Conservation (phyloP, 1,140 invertebrate species). For the Euglossa dilemma region DNA sequence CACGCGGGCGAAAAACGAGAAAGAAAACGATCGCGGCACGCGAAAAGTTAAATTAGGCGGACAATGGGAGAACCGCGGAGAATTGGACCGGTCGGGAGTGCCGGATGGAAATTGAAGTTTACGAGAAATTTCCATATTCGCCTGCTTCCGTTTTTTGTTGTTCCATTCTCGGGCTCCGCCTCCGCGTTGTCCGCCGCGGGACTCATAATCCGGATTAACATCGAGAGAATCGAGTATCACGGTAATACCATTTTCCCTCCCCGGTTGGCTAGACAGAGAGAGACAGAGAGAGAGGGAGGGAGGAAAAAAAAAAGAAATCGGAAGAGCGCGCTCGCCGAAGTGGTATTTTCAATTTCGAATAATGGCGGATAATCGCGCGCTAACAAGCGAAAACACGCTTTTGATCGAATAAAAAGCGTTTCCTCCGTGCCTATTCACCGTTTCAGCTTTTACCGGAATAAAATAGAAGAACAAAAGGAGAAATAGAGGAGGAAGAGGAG, state of each 20-base stretch:
- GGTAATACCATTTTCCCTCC: slow-evolving; percentile 28
- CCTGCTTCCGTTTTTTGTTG: no score
- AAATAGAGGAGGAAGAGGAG: slow-evolving; percentile 1
- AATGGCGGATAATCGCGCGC: slow-evolving; percentile 37
- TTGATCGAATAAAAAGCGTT: slow-evolving; percentile 45
- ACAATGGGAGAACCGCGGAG: background rate
- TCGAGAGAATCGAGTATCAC: slow-evolving; percentile 29
- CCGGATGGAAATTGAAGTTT: slow-evolving; percentile 5
- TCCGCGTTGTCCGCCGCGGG: background rate
- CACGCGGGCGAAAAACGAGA: no score
- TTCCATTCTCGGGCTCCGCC: background rate
- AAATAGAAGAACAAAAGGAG: slow-evolving; percentile 26
- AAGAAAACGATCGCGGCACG: background rate
- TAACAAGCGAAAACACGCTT: slow-evolving; percentile 48
- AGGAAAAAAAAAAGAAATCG: background rate
- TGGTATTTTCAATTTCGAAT: slow-evolving; percentile 49
- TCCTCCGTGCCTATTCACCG: slow-evolving; percentile 37
- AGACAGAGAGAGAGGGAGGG: background rate
- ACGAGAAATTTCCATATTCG: slow-evolving; percentile 29
- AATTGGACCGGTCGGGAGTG: no score
- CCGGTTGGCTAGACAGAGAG: background rate
- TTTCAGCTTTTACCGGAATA: slow-evolving; percentile 16
- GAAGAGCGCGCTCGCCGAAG: slow-evolving; percentile 3
- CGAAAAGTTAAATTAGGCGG: background rate
- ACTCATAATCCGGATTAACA: slow-evolving; percentile 39